Evolutionary conservation across 2,797 vertebrate species (phyloP).

Genomic region (Eutrigla gurnardus): DNA sequence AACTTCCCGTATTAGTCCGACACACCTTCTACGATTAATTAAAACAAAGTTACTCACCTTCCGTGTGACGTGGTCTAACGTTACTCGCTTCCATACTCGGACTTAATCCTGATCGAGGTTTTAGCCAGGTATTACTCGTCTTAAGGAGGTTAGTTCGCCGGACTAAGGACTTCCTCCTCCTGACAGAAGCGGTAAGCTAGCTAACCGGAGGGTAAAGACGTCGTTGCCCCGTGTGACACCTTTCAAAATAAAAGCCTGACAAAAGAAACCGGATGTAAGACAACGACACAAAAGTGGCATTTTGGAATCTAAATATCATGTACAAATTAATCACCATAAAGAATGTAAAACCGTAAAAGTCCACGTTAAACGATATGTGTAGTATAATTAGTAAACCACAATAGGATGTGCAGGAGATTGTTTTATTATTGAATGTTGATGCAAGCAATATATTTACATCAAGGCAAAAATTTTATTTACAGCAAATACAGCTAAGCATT

Average conservation of each 20-base stretch:
- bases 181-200: conserved; percentile 23
- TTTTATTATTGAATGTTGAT: conserved; percentile 44
- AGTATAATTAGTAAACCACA: neutral
- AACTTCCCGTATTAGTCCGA: conserved; percentile 5
- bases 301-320: neutral
- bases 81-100: conserved; percentile 57
- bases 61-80: conserved; percentile 21
- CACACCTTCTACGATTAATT: neutral
- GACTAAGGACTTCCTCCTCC: conserved; percentile 62
- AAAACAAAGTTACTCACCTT: conserved; percentile 52
- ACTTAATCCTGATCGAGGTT: neutral
- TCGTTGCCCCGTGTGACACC: rapidly evolving
- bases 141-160: conserved; percentile 28
- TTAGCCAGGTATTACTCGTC: conserved; percentile 8
- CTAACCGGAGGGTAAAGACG: neutral
- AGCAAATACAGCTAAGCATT: conserved; percentile 32
- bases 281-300: neutral
- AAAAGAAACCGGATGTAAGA: neutral
- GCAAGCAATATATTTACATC: conserved; percentile 47
- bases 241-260: conserved; percentile 51
- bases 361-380: neutral
- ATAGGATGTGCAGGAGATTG: neutral
- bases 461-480: conserved; percentile 67
- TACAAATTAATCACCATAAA: neutral
- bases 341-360: neutral